Conservation (phyloP, 1,140 invertebrate species). For the Phocides pigmalion region DNA sequence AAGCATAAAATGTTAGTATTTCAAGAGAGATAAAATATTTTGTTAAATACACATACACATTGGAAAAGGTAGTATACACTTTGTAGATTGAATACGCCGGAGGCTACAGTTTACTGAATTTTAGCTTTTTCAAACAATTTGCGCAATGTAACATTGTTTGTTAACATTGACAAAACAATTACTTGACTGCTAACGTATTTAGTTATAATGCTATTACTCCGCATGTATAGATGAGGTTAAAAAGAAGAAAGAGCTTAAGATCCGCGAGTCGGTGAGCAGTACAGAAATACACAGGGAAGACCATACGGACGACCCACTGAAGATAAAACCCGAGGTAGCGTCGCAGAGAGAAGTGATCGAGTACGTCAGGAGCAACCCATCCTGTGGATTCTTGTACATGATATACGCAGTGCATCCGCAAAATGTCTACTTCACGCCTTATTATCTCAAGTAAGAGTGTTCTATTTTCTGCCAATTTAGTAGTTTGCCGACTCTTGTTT, state of each 20-base stretch:
- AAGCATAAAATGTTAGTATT: too few relatives aligned
- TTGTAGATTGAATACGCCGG: too few relatives aligned
- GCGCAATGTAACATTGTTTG: too few relatives aligned
- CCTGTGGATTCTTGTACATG: conserved; percentile 87
- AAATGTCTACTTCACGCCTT: conserved; percentile 89
- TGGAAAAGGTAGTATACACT: too few relatives aligned
- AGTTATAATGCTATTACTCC: neutral
- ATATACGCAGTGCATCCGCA: conserved; percentile 87
- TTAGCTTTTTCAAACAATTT: too few relatives aligned
- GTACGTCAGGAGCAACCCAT: conserved; percentile 74
- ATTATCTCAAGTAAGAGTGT: conserved; percentile 85
- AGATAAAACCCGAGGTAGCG: conserved; percentile 62
- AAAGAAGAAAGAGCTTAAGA: conserved; percentile 63
- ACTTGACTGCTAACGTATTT: too few relatives aligned
- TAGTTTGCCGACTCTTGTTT: too few relatives aligned
- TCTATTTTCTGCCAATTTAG: too few relatives aligned
- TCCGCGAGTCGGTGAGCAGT: conserved; percentile 50
- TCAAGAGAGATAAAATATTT: too few relatives aligned
- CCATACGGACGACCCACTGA: conserved; percentile 52
- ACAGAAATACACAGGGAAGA: conserved; percentile 26
- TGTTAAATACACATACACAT: too few relatives aligned
- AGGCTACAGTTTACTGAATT: too few relatives aligned
- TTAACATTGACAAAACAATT: too few relatives aligned
- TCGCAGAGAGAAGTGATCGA: conserved; percentile 84
- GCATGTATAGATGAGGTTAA: conserved; percentile 32